Evolutionary conservation across 1,140 invertebrate genomes (phyloP), one percentile per base, ranked within the genome.

Genomic region (Drosophila erecta): DNA sequence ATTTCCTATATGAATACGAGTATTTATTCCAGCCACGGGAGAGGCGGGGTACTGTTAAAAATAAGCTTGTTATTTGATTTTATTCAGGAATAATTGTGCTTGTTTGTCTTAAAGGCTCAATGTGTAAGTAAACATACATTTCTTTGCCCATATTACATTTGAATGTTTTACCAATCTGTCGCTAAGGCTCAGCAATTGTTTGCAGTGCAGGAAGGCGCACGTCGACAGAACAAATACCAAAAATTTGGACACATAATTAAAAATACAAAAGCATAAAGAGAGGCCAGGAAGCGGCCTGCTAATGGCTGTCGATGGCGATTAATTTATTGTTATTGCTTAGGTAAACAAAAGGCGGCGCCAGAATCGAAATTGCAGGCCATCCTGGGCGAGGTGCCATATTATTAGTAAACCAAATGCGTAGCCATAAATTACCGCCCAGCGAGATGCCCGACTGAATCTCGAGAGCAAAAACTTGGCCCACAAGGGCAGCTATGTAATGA

Each of bases 261-360:
- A 86, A 86, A 87, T 83, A 86, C 83, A 86, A 86, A 57, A 86
- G 83, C 81, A 86, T 79, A 81, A 54, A 61, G 64, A 41, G 53
- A 44, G 62, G 33, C 12, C 7, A 70, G 67, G 50, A 69, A 69
- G 20, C 41, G 27, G 4, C 17, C 51, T 7, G 37, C 83, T 86
- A 86, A 86, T 87, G 84, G 79, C 83, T 69, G 66, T 83, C 72
- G 54, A 62, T 73, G 44, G 27, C 79, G 84, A 87, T 87, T 89
- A 87, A 87, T 87, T 87, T 87, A 87, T 87, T 79, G 84, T 87
- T 87, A 87, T 87, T 87, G 84, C 84, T 89, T 84, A 87, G 79
- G 84, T 89, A 89, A 87, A 89, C 84, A 87, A 83, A 89, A 70
- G 65, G 53, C 46, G 30, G 66, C 61, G 62, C 33, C 57, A 53